A percentile compares a stretch with the other conserved stretches of the same genome.
These are phyloP conservation scores for Euthynnus affinis DNA, from an alignment of 2,797 vertebrate species.

Conservation along the genomic window DNA sequence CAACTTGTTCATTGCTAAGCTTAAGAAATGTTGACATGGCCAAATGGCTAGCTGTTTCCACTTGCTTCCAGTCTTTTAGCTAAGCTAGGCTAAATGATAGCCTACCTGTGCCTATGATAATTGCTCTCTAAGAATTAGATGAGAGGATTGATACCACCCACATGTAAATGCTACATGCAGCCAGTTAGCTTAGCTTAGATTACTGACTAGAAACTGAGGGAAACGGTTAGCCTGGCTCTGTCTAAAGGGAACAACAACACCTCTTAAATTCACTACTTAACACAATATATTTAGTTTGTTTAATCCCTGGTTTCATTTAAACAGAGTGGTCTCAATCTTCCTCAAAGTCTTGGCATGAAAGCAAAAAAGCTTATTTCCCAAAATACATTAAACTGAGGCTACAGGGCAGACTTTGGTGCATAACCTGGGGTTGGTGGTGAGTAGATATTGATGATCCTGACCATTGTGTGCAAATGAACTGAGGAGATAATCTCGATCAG, in stretches of 20 bases:
- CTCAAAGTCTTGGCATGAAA: neutral
- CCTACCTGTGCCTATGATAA: too few species aligned
- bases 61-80: too few species aligned
- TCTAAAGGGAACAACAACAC: neutral
- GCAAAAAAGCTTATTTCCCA: neutral
- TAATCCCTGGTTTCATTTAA: neutral
- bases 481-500: constrained; percentile 80
- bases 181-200: too few species aligned
- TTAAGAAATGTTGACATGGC: too few species aligned
- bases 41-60: too few species aligned
- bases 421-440: constrained; percentile 44
- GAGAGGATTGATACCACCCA: neutral
- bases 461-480: constrained; percentile 84
- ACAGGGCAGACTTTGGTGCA: constrained; percentile 34
- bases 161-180: neutral
- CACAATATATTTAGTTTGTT: neutral
- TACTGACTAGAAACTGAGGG: too few species aligned
- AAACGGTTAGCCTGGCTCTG: neutral
- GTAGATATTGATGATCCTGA: constrained; percentile 72
- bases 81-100: too few species aligned
- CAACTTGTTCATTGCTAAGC: too few species aligned
- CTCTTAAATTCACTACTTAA: too few species aligned
- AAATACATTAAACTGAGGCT: constrained; percentile 25
- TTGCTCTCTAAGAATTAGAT: neutral
- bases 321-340: neutral